phyloP scores from a whole-genome alignment of 2,888 invertebrate species.

The Synanthedon tipuliformis region DNA sequence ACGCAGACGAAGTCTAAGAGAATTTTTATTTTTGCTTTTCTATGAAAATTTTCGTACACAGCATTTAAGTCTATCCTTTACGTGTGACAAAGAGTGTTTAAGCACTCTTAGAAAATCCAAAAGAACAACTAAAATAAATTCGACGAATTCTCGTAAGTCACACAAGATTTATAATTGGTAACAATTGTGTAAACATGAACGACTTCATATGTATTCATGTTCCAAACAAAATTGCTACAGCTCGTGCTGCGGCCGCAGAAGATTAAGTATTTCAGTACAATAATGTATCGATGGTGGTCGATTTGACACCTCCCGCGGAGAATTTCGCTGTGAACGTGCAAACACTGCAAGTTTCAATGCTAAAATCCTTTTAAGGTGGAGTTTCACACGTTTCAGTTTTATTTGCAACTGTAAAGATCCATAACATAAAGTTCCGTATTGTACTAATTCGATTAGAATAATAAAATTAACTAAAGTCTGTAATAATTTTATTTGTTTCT shows the following conservation, averaged over 20 bases:
- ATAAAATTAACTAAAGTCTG: too few species aligned
- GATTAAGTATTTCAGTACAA: slow-evolving; percentile 13
- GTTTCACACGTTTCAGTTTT: slow-evolving; percentile 10
- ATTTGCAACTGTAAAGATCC: too few species aligned
- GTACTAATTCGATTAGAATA: too few species aligned
- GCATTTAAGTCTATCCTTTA: too few species aligned
- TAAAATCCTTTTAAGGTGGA: slow-evolving; percentile 34
- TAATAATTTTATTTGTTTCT: too few species aligned
- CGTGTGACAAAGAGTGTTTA: too few species aligned
- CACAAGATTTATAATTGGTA: background rate
- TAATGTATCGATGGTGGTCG: slow-evolving; percentile 29
- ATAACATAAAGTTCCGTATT: too few species aligned
- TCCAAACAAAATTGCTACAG: slow-evolving; percentile 12
- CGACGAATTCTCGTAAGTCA: background rate
- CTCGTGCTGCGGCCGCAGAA: slow-evolving; percentile 13
- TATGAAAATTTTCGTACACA: too few species aligned
- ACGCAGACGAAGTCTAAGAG: too few species aligned
- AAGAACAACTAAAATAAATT: too few species aligned
- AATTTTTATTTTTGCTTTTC: too few species aligned
- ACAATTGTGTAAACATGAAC: background rate
- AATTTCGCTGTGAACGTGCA: slow-evolving; percentile 35
- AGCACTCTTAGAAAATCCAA: too few species aligned
- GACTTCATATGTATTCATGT: background rate
- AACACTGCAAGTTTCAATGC: slow-evolving; percentile 43
- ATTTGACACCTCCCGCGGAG: slow-evolving; percentile 41